Evolutionary conservation across 2,113 vertebrate species (phyloP).

Genomic region (Nipponia nippon): DNA sequence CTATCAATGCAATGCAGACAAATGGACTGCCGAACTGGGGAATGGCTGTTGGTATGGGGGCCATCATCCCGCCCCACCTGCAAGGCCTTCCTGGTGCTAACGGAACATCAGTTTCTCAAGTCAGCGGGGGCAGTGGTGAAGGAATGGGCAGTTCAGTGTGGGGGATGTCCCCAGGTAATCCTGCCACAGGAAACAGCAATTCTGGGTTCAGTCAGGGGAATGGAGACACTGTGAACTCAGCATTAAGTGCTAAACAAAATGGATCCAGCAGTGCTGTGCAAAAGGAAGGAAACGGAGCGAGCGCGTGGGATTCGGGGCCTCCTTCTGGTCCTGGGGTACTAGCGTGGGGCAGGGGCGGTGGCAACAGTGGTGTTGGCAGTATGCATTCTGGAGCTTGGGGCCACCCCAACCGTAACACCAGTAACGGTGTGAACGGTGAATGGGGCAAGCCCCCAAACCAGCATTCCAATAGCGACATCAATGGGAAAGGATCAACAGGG

Average conservation of each 20-base stretch:
- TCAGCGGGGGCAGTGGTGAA: conserved; percentile 74
- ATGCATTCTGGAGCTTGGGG: conserved; percentile 87
- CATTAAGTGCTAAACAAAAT: conserved; percentile 82
- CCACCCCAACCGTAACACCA: conserved; percentile 74
- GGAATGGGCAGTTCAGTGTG: conserved; percentile 77
- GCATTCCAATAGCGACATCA: conserved; percentile 82
- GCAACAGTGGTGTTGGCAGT: conserved; percentile 69
- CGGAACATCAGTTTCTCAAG: conserved; percentile 77
- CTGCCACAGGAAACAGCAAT: conserved; percentile 75
- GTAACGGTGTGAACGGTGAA: conserved; percentile 76
- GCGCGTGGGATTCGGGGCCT: conserved; percentile 86
- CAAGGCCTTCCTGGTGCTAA: conserved; percentile 88
- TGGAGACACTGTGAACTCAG: conserved; percentile 87
- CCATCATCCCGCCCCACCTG: conserved; percentile 90
- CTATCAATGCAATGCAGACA: conserved; percentile 82
- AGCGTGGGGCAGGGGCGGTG: conserved; percentile 82
- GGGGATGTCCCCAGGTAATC: conserved; percentile 78
- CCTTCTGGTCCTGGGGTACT: conserved; percentile 81
- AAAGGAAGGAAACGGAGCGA: conserved; percentile 77
- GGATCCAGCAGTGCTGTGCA: conserved; percentile 77
- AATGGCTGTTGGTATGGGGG: conserved; percentile 84
- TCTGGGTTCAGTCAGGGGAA: conserved; percentile 89
- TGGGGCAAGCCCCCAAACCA: conserved; percentile 81
- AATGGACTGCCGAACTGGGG: conserved; percentile 94
- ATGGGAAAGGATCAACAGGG: conserved; percentile 77